phyloP scores from a whole-genome alignment of 23 tunicate genomes.

The Halocynthia aurantium region DNA sequence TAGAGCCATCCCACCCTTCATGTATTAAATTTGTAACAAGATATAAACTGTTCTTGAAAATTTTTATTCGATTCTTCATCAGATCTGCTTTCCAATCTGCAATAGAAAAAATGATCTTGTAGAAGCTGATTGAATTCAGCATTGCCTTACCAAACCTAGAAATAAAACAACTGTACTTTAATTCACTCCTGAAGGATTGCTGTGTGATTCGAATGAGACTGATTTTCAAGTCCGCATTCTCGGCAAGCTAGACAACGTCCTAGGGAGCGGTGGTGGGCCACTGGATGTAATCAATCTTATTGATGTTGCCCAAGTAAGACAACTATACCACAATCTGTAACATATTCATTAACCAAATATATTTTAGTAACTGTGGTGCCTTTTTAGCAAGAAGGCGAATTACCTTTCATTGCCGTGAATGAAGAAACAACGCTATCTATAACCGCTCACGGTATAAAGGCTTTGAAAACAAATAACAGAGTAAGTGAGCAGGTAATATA shows the following conservation, averaged over 20 bases:
- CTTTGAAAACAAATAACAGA: slow-evolving; percentile 11
- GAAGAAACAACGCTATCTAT: slow-evolving; percentile 57
- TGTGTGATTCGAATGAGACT: slow-evolving; percentile 13
- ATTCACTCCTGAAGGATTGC: neutral
- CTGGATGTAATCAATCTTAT: slow-evolving; percentile 71
- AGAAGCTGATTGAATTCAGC: no score
- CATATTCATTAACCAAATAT: neutral
- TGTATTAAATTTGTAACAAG: no score
- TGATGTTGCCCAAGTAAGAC: slow-evolving; percentile 78
- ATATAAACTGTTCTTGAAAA: no score
- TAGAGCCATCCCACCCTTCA: no score
- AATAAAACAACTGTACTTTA: neutral
- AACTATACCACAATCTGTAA: neutral
- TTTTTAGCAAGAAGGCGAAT: slow-evolving; percentile 56
- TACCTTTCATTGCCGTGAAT: slow-evolving; percentile 48
- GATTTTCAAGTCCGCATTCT: slow-evolving; percentile 55
- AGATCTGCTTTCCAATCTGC: no score
- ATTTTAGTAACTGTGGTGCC: neutral
- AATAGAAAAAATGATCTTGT: no score
- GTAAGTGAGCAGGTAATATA: slow-evolving; percentile 1
- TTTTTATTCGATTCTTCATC: no score
- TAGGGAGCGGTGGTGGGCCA: slow-evolving; percentile 64
- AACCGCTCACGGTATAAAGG: slow-evolving; percentile 50
- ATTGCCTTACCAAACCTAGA: no score
- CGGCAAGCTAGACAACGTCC: slow-evolving; percentile 43